phyloP scores from a whole-genome alignment of 1,140 invertebrate genomes.

The Aphelenchoides besseyi region DNA sequence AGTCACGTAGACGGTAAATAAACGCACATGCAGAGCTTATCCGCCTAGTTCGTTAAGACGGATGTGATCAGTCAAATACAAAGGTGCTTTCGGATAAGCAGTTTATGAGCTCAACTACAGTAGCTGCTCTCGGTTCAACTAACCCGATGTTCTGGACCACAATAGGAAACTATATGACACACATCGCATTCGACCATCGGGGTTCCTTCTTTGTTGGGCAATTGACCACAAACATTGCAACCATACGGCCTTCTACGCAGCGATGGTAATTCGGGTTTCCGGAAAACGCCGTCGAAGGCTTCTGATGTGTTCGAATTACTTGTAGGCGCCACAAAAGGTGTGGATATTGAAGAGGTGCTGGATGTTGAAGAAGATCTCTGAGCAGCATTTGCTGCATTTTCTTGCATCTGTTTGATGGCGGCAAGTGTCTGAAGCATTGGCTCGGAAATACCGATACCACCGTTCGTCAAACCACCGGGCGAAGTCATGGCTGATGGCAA shows the following conservation, averaged over 20 bases:
- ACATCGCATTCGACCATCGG: constrained; percentile 26
- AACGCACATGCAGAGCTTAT: too few relatives aligned
- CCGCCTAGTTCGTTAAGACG: too few relatives aligned
- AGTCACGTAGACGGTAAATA: not conserved
- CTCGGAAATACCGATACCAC: too few relatives aligned
- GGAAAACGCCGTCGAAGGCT: constrained; percentile 5
- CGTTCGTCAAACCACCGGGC: too few relatives aligned
- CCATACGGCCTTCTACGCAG: not conserved
- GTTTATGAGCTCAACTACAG: not conserved
- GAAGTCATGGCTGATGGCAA: too few relatives aligned
- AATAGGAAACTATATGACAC: constrained; percentile 27
- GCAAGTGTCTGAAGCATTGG: too few relatives aligned
- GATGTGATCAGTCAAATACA: not conserved
- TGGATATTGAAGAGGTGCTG: not conserved
- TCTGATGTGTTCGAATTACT: not conserved
- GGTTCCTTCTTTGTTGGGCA: not conserved
- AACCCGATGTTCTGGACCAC: constrained; percentile 29
- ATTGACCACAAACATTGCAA: constrained; percentile 15
- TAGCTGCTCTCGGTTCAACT: too few relatives aligned
- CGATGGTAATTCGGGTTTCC: not conserved
- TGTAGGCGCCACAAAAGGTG: not conserved
- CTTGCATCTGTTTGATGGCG: too few relatives aligned
- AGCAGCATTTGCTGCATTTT: too few relatives aligned
- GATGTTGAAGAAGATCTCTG: too few relatives aligned
- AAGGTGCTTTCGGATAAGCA: not conserved